These are phyloP conservation scores for Cricetomys ansorgei DNA, from an alignment of 2,113 vertebrate species.

Conservation along the genomic window DNA sequence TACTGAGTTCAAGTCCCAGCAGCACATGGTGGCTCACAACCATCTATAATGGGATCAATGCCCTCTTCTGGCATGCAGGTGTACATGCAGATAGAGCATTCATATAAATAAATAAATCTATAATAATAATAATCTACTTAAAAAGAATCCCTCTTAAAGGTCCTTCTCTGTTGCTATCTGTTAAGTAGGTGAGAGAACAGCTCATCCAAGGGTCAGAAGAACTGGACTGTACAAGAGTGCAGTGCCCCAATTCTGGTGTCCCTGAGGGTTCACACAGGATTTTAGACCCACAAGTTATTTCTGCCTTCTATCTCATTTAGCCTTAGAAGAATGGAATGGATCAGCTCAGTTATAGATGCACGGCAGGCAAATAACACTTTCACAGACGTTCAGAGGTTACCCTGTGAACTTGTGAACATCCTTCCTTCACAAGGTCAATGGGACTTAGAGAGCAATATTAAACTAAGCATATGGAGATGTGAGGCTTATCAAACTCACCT, in stretches of 20 bases:
- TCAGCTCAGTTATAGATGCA: not conserved
- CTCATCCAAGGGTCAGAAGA: not conserved
- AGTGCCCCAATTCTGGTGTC: not conserved
- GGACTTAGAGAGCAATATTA: not conserved
- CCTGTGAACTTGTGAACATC: not conserved
- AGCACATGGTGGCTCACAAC: too few species aligned
- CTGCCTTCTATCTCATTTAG: not conserved
- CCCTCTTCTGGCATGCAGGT: too few species aligned
- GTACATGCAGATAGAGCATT: too few species aligned
- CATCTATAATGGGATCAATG: too few species aligned
- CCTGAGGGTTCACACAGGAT: not conserved
- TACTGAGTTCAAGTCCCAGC: too few species aligned
- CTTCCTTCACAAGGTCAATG: not conserved
- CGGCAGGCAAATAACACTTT: not conserved
- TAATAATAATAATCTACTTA: too few species aligned
- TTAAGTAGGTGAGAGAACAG: accelerated
- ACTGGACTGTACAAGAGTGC: not conserved
- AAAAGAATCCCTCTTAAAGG: too few species aligned
- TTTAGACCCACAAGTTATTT: not conserved
- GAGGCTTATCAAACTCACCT: not conserved
- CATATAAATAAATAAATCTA: too few species aligned
- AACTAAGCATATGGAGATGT: not conserved
- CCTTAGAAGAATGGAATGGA: not conserved
- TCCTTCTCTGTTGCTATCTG: too few species aligned
- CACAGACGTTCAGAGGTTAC: not conserved